Evolutionary conservation across 2,113 vertebrate species (phyloP).

Genomic region (Albula goreensis): DNA sequence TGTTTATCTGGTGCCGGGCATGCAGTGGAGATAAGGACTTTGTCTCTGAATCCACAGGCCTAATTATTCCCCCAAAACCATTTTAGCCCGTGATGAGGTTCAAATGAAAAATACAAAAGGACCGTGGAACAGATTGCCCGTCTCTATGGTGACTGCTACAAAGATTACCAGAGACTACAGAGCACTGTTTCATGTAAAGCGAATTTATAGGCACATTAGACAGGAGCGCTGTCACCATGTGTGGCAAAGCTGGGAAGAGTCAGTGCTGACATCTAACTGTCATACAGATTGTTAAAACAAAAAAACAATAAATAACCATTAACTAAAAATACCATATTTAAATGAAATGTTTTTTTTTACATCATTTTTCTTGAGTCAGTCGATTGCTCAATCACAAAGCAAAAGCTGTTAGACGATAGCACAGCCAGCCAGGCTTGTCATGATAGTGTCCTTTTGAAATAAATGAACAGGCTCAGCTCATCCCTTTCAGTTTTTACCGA

Average conservation of each 20-base stretch:
- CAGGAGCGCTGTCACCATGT: not conserved
- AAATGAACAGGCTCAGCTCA: too few species aligned
- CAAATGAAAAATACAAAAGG: constrained; percentile 30
- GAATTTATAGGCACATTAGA: not conserved
- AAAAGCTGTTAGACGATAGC: too few species aligned
- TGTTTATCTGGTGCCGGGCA: constrained; percentile 19
- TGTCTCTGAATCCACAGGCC: constrained; percentile 15
- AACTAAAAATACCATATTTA: not conserved
- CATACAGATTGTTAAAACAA: not conserved
- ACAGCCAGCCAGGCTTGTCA: too few species aligned
- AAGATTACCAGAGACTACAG: not conserved
- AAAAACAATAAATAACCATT: not conserved
- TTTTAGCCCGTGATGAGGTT: constrained; percentile 24
- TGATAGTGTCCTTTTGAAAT: too few species aligned
- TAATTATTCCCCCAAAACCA: constrained; percentile 22
- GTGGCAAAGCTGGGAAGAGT: not conserved
- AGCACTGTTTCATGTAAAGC: not conserved
- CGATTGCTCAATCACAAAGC: too few species aligned
- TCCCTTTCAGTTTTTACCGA: too few species aligned
- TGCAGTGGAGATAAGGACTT: constrained; percentile 25
- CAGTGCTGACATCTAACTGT: not conserved
- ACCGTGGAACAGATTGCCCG: constrained; percentile 13
- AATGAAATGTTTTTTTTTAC: not conserved
- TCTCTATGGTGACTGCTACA: constrained; percentile 35
- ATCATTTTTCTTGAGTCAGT: not conserved